Conservation (phyloP, 2,888 invertebrate species). For the Drosophila sordidula region DNA sequence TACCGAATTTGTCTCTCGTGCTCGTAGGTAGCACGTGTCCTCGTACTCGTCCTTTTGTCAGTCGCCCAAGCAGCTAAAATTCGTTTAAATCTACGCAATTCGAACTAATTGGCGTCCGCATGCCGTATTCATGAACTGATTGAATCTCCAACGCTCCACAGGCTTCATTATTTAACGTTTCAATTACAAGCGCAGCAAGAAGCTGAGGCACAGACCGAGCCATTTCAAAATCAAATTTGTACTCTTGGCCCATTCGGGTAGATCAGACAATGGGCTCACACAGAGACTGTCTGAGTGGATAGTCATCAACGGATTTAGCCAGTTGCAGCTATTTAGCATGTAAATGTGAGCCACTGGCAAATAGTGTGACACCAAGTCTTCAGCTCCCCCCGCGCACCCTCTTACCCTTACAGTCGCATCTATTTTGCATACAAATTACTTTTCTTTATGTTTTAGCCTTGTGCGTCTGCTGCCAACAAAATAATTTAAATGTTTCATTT, state of each 20-base stretch:
- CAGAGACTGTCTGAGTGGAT: slow-evolving; percentile 26
- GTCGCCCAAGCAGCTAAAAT: slow-evolving; percentile 37
- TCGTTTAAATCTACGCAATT: slow-evolving; percentile 55
- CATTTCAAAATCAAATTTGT: slow-evolving; percentile 69
- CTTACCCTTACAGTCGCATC: slow-evolving; percentile 33
- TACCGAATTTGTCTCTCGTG: slow-evolving; percentile 46
- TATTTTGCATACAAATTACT: slow-evolving; percentile 81
- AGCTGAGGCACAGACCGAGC: slow-evolving; percentile 15
- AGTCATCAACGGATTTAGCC: slow-evolving; percentile 67
- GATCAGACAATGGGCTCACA: slow-evolving; percentile 53
- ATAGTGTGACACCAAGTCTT: slow-evolving; percentile 46
- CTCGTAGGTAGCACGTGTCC: slow-evolving; percentile 27
- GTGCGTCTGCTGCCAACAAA: slow-evolving; percentile 55
- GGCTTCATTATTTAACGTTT: slow-evolving; percentile 78
- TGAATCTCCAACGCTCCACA: slow-evolving; percentile 67
- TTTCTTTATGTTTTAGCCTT: slow-evolving; percentile 73
- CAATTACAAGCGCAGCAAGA: slow-evolving; percentile 61
- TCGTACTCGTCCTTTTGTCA: slow-evolving; percentile 35
- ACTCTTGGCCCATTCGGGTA: slow-evolving; percentile 45
- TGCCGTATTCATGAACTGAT: slow-evolving; percentile 66
- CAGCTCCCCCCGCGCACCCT: not conserved
- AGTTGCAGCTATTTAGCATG: slow-evolving; percentile 75
- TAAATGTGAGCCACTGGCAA: slow-evolving; percentile 70
- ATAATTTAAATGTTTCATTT: slow-evolving; percentile 81
- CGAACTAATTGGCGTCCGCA: slow-evolving; percentile 58